These are phyloP conservation scores for Seriola rivoliana DNA, from an alignment of 2,113 vertebrate genomes.

Conservation along the genomic window DNA sequence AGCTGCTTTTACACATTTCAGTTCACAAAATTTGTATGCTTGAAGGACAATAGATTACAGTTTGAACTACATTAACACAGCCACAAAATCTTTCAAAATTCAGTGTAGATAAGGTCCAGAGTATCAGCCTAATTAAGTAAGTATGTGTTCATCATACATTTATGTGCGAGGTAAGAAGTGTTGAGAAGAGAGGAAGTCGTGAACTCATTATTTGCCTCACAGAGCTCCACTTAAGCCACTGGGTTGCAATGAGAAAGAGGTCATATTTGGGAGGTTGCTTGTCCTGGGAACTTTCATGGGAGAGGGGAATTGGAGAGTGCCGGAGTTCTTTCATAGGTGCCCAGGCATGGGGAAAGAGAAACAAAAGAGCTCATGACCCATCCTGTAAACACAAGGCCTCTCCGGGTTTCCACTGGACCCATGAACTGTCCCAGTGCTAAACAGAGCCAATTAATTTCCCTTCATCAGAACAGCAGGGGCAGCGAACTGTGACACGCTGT, in stretches of 20 bases:
- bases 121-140: slow-evolving; percentile 15
- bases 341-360: slow-evolving; percentile 75
- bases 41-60: not conserved
- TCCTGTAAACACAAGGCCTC: slow-evolving; percentile 67
- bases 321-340: slow-evolving; percentile 72
- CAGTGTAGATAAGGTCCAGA: not conserved
- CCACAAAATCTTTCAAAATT: not conserved
- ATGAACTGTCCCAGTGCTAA: slow-evolving; percentile 56
- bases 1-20: not conserved
- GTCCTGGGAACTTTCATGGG: slow-evolving; percentile 64
- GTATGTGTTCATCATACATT: not conserved
- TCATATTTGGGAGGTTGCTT: slow-evolving; percentile 62
- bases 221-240: slow-evolving; percentile 44
- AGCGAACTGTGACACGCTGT: slow-evolving; percentile 52
- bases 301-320: slow-evolving; percentile 67
- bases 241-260: slow-evolving; percentile 54
- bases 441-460: slow-evolving; percentile 66
- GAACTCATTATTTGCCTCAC: slow-evolving; percentile 43
- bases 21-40: not conserved
- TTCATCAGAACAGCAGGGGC: slow-evolving; percentile 54
- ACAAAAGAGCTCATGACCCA: slow-evolving; percentile 68
- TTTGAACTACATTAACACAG: slow-evolving; percentile 2
- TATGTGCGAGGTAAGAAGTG: slow-evolving; percentile 9
- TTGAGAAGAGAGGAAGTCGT: not conserved
- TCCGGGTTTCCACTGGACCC: slow-evolving; percentile 50